phyloP scores from a whole-genome alignment of 64 coral and sea anemone species.

The Pachyseris speciosa region DNA sequence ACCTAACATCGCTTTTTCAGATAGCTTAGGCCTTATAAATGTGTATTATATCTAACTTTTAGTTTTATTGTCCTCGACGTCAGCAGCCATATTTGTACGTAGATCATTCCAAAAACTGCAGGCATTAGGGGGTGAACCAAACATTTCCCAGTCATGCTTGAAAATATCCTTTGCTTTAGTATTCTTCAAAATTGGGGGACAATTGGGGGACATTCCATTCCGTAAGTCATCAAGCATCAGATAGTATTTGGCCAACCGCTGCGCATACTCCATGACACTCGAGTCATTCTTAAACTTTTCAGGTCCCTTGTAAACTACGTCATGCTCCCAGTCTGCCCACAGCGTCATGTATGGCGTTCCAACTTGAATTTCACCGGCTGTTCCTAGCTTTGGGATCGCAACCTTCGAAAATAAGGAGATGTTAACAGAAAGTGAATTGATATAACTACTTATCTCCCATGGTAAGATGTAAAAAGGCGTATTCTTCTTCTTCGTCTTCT shows the following conservation, averaged over 20 bases:
- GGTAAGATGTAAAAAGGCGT: too few species aligned
- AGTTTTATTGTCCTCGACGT: too few species aligned
- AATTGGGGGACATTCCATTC: background rate
- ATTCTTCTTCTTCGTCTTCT: too few species aligned
- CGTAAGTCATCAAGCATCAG: conserved; percentile 50
- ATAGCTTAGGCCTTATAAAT: too few species aligned
- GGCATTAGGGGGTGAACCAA: background rate
- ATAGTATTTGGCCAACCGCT: conserved; percentile 34
- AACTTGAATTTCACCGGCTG: conserved; percentile 30
- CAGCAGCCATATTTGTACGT: conserved; percentile 32
- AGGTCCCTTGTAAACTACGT: conserved; percentile 41
- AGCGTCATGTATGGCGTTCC: conserved; percentile 62
- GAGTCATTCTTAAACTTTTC: background rate
- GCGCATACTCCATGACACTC: background rate
- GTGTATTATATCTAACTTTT: too few species aligned
- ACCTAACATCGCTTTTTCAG: too few species aligned
- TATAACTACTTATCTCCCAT: too few species aligned
- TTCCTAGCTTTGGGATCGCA: background rate
- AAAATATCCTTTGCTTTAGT: conserved; percentile 7
- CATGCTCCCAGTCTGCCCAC: conserved; percentile 55
- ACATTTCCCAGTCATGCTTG: background rate
- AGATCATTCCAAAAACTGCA: conserved; percentile 46
- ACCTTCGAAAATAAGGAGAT: background rate
- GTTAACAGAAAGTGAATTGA: background rate
- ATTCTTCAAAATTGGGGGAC: background rate